Evolutionary conservation across 2,888 invertebrate species (phyloP), one percentile per base, ranked within the genome.

Genomic region (Amphipyra berbera): DNA sequence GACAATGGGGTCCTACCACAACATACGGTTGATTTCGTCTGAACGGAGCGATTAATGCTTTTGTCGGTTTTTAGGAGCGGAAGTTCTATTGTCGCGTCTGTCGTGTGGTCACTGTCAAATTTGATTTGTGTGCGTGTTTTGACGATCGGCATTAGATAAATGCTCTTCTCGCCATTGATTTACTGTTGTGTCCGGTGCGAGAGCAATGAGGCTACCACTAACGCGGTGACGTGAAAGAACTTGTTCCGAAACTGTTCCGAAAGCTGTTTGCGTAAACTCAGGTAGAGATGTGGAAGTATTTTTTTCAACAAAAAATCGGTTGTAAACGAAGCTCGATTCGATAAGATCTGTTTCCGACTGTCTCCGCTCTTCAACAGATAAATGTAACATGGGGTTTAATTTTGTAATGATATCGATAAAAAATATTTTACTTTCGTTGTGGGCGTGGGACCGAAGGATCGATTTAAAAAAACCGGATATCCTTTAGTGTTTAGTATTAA

Each of bases 381-480:
- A 81, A 81, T 82, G 64, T 81, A 83, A 84, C 84, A 84, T 83
- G 72, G 60, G 85, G 78, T 89, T 85, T 79, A 79, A 85, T 86
- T 82, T 83, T 86, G 81, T 87, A 83, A 77, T 81, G 81, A 78
- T 84, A 79, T 79, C 79, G 73, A 72, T 67, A 83, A 82, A 82
- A 83, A 80, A 78, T 64, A 70, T 75, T 77, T 69, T 79, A 81
- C 76, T 80, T 73, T 73, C 70, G 76, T 75, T 79, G 88, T 82
- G 83, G 90, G 91, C 91, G 93, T 93, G 92, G 89, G 92, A 92
- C 78, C 82, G 71, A 60, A 74, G 65, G 65, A 83, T 86, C 83
- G 76, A 75, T 76, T 55, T 76, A 85, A 86, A 86, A 86, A 86
- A 86, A 87, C 90, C 92, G 93, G 93, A 94, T 91, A 91, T 93